A percentile compares a stretch with the other conserved stretches of the same genome.
Evolutionary conservation across 1,140 invertebrate species (phyloP).

Genomic region (Daktulosphaira vitifoliae): DNA sequence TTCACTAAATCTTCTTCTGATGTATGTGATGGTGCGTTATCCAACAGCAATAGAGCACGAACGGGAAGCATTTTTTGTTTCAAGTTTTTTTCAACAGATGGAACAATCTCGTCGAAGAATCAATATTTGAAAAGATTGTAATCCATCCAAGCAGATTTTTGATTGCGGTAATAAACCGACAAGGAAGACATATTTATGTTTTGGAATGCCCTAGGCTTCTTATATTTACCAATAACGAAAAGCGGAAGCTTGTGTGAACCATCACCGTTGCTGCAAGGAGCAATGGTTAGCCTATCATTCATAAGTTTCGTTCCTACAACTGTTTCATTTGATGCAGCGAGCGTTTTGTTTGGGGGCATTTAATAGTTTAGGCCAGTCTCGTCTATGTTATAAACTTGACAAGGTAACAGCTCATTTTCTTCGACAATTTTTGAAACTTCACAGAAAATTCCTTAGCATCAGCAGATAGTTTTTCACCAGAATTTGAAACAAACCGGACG

Average conservation of each 20-base stretch:
- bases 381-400: slow-evolving; percentile 41
- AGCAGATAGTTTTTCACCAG: slow-evolving; percentile 37
- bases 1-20: no score
- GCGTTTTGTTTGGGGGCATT: slow-evolving; percentile 37
- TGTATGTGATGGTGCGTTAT: no score
- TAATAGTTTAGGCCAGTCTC: slow-evolving; percentile 41
- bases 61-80: slow-evolving; percentile 27
- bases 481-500: slow-evolving; percentile 21
- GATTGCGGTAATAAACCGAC: background rate
- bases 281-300: slow-evolving; percentile 38
- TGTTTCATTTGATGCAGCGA: slow-evolving; percentile 36
- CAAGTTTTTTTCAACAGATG: slow-evolving; percentile 31
- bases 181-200: slow-evolving; percentile 39
- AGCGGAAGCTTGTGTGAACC: slow-evolving; percentile 35
- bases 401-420: background rate
- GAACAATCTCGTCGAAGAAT: slow-evolving; percentile 34
- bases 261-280: no score
- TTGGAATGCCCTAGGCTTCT: no score
- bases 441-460: slow-evolving; percentile 14
- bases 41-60: no score
- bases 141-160: no score
- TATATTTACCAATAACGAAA: slow-evolving; percentile 42
- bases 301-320: background rate
- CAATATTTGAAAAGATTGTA: slow-evolving; percentile 35
- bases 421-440: no score